These are phyloP conservation scores for Lasioglossum morio DNA, from an alignment of 2,888 invertebrate genomes.

Conservation along the genomic window DNA sequence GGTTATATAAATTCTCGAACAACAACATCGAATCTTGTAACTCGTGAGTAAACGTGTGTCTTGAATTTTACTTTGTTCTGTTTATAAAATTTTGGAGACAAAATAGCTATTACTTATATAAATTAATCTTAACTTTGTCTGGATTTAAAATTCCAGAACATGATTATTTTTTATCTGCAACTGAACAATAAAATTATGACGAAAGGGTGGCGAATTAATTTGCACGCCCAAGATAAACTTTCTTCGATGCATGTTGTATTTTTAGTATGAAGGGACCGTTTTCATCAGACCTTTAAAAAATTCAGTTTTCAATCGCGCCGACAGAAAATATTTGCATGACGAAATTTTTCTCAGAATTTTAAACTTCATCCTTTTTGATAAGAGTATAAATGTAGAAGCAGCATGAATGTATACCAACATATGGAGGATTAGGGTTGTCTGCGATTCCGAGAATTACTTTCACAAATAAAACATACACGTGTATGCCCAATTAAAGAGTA, in stretches of 20 bases:
- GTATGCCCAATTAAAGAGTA: not conserved
- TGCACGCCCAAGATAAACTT: not conserved
- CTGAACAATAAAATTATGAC: not conserved
- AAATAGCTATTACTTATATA: too few relatives aligned
- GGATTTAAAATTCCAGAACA: not conserved
- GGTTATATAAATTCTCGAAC: not conserved
- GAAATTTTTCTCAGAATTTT: not conserved
- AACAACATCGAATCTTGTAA: not conserved
- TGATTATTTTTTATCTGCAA: not conserved
- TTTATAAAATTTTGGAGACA: not conserved
- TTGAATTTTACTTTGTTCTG: not conserved
- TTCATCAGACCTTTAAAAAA: not conserved
- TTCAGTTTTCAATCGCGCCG: not conserved
- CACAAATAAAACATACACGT: not conserved
- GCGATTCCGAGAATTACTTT: not conserved
- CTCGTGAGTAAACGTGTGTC: not conserved
- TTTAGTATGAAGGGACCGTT: not conserved
- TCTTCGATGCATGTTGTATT: not conserved
- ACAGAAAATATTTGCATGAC: not conserved
- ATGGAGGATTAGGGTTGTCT: not conserved
- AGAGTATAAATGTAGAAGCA: not conserved
- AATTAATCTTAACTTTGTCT: not conserved
- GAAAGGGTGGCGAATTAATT: not conserved
- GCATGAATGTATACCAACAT: not conserved
- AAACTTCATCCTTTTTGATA: not conserved